phyloP scores from a whole-genome alignment of 2,113 vertebrate genomes.

The Tetrax tetrax region DNA sequence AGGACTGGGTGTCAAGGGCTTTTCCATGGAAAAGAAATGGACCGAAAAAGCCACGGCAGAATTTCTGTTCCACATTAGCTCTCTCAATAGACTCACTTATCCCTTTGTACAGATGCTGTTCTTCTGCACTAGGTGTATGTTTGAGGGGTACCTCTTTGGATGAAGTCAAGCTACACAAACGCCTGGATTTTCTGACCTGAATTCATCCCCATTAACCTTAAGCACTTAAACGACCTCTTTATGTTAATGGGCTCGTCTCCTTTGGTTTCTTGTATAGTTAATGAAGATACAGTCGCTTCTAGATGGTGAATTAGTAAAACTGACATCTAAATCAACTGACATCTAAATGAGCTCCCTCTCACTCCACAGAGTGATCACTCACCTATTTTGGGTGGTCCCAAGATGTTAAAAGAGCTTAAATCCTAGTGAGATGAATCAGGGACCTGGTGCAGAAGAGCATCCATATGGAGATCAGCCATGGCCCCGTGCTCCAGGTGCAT shows the following conservation, averaged over 20 bases:
- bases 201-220: background rate
- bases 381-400: background rate
- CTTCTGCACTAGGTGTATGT: background rate
- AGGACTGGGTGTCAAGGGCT: constrained; percentile 39
- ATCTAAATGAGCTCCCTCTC: background rate
- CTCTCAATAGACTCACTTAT: background rate
- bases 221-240: background rate
- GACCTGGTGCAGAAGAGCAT: background rate
- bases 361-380: background rate
- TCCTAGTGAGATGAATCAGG: background rate
- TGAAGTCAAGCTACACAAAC: background rate
- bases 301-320: background rate
- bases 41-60: background rate
- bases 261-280: background rate
- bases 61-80: background rate
- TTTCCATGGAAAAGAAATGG: constrained; percentile 1
- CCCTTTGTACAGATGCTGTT: background rate
- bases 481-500: background rate
- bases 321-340: background rate
- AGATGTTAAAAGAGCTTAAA: background rate
- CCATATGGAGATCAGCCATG: background rate
- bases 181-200: background rate
- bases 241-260: background rate
- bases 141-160: background rate
- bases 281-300: background rate